Percentiles rank a stretch among this genome's conserved stretches.
Evolutionary conservation across 2,797 vertebrate genomes (phyloP).

Genomic region (Amblyraja radiata): DNA sequence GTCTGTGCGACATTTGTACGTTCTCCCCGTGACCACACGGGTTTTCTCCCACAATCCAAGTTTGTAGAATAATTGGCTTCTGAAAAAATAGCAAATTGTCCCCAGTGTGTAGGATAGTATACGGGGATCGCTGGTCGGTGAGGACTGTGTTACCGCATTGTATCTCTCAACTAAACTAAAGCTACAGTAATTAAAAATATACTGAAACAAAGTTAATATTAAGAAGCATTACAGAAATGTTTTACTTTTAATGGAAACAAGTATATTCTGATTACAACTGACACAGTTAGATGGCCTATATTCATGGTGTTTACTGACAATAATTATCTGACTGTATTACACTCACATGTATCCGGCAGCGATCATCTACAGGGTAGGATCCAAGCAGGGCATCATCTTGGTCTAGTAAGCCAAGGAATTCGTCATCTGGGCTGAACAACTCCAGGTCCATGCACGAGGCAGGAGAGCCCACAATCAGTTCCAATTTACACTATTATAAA

Average conservation of each 20-base stretch:
- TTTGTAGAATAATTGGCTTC: no score
- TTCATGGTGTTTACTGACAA: not conserved
- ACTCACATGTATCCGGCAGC: constrained; percentile 81
- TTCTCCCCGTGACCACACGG: no score
- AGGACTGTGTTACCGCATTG: no score
- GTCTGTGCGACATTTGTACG: no score
- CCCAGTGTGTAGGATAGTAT: no score
- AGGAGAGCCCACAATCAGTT: constrained; percentile 72
- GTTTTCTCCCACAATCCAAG: no score
- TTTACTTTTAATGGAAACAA: not conserved
- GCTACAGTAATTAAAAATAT: not conserved
- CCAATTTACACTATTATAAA: constrained; percentile 67
- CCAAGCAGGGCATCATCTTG: constrained; percentile 76
- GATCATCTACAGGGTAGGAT: constrained; percentile 79
- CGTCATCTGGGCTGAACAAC: constrained; percentile 64
- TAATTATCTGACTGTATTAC: not conserved
- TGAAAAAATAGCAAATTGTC: no score
- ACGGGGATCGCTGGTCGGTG: no score
- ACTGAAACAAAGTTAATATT: not conserved
- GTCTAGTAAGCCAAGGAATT: constrained; percentile 69
- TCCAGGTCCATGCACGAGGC: constrained; percentile 76
- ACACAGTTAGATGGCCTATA: not conserved
- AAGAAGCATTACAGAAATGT: not conserved
- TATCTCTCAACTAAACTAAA: no score
- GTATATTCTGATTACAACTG: not conserved